Evolutionary conservation across 2,888 invertebrate species (phyloP), one percentile per base, ranked within the genome.

Genomic region (Campaea margaritaria): DNA sequence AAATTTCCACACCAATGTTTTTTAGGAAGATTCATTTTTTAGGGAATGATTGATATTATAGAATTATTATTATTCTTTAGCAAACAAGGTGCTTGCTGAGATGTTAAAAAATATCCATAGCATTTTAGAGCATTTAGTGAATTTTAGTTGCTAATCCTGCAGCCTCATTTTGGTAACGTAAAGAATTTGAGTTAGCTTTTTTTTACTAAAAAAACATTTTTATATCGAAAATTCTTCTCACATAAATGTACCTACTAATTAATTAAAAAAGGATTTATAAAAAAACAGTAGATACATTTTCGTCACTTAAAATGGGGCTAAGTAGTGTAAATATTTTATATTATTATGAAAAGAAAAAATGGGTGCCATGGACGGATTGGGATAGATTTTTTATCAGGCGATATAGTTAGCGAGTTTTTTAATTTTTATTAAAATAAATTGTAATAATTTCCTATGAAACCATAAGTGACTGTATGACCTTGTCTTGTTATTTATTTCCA

Each of bases 81-180:
- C 1, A 31, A 12, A 16, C 34, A 34, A 80, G 89, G 91, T 89
- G 91, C 89, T 88, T 79, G 62, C 76, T 76, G 36, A n/a, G n/a
- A 50, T 81, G 13, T 74, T 75, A 58, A n/a, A n/a, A n/a, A 73
- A 76, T 73, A 72, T 72, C 75, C 75, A 59, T 86, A 85, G 90
- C 90, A 91, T 91, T 90, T 89, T 88, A 86, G 85, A 84, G 90
- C 90, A 91, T 91, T 21, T 21, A 21, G 21, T 21, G 21, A 21
- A 21, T 21, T 21, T 91, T 91, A 89, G 85, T 76, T 78, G 82
- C 79, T 75, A 48, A 36, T 44, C 38, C 44, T 13, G 27, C 16
- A 28, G 36, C 28, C 28, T 46, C 28, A 38, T 39, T 49, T 39
- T 15, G 38, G 38, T 46, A 10, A 38, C 43, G n/a, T 1, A 36